Evolutionary conservation across 2,888 invertebrate genomes (phyloP).

Genomic region (Zhuqinia jingwanae): DNA sequence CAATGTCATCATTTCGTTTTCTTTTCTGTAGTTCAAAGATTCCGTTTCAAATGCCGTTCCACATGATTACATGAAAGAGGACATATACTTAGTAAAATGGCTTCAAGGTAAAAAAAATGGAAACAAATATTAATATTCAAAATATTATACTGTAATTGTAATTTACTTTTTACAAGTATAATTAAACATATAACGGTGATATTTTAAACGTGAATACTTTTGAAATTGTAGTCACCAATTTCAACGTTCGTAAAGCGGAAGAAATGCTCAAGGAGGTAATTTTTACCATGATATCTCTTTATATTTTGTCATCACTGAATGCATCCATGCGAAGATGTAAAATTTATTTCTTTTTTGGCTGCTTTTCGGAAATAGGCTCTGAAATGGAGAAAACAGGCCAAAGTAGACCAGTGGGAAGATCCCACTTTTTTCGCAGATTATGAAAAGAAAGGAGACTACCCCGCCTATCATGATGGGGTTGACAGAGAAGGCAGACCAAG

Average conservation of each 20-base stretch:
- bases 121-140: no score
- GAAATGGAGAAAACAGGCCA: slow-evolving; percentile 44
- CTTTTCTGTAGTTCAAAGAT: slow-evolving; percentile 37
- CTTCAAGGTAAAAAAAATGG: slow-evolving; percentile 42
- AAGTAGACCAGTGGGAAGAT: slow-evolving; percentile 46
- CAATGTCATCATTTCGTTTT: no score
- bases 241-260: slow-evolving; percentile 43
- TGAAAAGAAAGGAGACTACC: slow-evolving; percentile 47
- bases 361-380: neutral
- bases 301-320: neutral
- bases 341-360: no score
- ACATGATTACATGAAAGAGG: slow-evolving; percentile 51
- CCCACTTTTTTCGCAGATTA: slow-evolving; percentile 34
- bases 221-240: slow-evolving; percentile 17
- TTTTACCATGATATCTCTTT: neutral
- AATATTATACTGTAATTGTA: no score
- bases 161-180: no score
- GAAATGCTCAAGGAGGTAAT: slow-evolving; percentile 53
- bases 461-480: slow-evolving; percentile 13
- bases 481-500: slow-evolving; percentile 49
- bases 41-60: slow-evolving; percentile 39
- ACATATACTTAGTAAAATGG: slow-evolving; percentile 64
- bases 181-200: no score
- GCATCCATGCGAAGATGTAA: no score
- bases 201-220: no score